Conservation (phyloP, 2,888 invertebrate genomes). For the Pherbina coryleti region DNA sequence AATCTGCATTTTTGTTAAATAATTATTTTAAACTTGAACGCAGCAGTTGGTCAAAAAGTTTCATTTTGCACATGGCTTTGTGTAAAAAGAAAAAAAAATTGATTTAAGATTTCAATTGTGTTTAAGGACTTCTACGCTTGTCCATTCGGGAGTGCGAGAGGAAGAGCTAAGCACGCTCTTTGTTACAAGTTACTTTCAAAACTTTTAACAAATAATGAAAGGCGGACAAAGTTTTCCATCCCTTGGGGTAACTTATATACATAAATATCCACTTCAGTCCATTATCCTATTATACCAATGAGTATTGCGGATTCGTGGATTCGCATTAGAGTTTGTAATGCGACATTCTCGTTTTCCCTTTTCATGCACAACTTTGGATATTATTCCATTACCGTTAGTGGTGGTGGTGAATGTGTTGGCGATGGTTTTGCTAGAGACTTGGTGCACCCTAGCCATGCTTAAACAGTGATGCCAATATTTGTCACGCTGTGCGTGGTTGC, state of each 20-base stretch:
- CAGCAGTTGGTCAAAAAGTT: too few species aligned
- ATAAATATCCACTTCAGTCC: slow-evolving; percentile 38
- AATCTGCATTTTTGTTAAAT: too few species aligned
- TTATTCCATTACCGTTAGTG: neutral
- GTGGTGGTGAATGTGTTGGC: neutral
- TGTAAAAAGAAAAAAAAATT: neutral
- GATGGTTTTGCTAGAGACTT: too few species aligned
- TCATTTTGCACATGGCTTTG: too few species aligned
- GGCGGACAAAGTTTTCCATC: slow-evolving; percentile 5
- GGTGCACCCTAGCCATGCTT: neutral
- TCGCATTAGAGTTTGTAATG: slow-evolving; percentile 31
- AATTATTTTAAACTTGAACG: too few species aligned
- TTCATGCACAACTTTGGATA: neutral
- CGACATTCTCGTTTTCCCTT: slow-evolving; percentile 23
- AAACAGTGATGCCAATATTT: slow-evolving; percentile 21
- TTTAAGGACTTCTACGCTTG: neutral
- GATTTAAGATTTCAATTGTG: slow-evolving; percentile 23
- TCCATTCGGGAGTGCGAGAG: neutral
- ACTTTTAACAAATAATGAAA: slow-evolving; percentile 20
- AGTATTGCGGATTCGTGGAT: slow-evolving; percentile 17
- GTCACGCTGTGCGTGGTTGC: slow-evolving; percentile 38
- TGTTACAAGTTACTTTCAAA: neutral
- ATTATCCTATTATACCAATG: slow-evolving; percentile 37
- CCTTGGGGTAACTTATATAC: slow-evolving; percentile 28
- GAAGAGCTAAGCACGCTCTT: neutral